Conservation (phyloP, 2,113 vertebrate genomes). For the Toxotes chatareus region DNA sequence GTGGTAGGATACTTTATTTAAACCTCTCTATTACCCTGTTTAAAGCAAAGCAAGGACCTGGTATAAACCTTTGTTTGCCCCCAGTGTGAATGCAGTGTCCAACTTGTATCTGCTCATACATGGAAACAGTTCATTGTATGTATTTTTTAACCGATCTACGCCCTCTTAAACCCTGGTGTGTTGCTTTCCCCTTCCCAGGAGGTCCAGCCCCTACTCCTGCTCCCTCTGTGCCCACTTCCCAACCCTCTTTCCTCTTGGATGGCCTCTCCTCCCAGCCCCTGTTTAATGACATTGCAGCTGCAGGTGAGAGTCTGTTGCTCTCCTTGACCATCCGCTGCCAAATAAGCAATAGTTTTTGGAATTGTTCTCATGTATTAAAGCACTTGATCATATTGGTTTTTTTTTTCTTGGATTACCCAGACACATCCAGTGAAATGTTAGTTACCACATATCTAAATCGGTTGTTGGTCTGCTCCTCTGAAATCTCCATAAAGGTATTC, state of each 20-base stretch:
- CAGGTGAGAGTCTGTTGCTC: constrained; percentile 84
- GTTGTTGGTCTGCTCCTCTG: constrained; percentile 8
- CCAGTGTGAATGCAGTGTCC: constrained; percentile 9
- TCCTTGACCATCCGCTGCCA: background rate
- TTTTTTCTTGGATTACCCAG: background rate
- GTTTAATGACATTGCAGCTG: constrained; percentile 91
- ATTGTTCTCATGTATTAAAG: background rate
- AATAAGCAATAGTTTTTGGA: constrained; percentile 19
- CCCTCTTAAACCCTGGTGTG: constrained; percentile 41
- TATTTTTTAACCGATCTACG: background rate
- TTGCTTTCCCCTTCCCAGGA: constrained; percentile 74
- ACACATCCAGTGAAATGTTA: background rate
- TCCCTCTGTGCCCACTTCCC: constrained; percentile 85
- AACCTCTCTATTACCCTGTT: background rate
- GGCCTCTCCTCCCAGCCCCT: constrained; percentile 92
- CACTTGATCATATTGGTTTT: background rate
- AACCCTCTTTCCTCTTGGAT: constrained; percentile 93
- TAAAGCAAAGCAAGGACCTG: background rate
- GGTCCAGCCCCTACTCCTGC: constrained; percentile 85
- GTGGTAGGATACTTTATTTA: constrained; percentile 83
- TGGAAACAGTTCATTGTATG: background rate
- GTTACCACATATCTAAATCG: background rate
- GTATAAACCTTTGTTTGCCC: background rate
- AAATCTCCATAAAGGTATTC: constrained; percentile 87
- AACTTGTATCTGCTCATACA: background rate